Conservation (phyloP, 1,140 invertebrate species). For the Zaprionus camerounensis region DNA sequence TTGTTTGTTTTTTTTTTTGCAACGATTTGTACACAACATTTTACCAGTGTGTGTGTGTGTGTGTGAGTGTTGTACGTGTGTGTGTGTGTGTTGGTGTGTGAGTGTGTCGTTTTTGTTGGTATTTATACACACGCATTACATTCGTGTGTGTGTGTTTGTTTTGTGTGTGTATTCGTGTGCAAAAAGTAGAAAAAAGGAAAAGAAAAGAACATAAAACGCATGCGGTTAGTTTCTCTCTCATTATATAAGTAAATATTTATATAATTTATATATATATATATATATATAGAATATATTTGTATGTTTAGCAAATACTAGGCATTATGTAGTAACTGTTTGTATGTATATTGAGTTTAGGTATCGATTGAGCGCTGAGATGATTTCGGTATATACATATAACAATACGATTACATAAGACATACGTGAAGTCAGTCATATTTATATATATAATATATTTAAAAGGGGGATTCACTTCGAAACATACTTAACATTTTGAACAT, state of each 20-base stretch:
- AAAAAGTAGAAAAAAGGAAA: constrained; percentile 82
- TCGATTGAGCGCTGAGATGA: constrained; percentile 64
- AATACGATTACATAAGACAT: constrained; percentile 75
- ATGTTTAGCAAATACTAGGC: constrained; percentile 74
- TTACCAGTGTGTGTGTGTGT: constrained; percentile 56
- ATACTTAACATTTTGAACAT: constrained; percentile 78
- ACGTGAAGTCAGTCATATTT: constrained; percentile 72
- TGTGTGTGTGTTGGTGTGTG: constrained; percentile 32
- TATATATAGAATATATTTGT: constrained; percentile 52
- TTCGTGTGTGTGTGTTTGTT: constrained; percentile 47
- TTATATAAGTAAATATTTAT: constrained; percentile 79
- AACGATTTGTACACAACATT: constrained; percentile 78
- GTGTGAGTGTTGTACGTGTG: constrained; percentile 47
- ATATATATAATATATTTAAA: constrained; percentile 27
- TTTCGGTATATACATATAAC: constrained; percentile 78
- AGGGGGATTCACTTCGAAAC: constrained; percentile 70
- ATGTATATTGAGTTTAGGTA: constrained; percentile 53
- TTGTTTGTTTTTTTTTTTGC: constrained; percentile 40
- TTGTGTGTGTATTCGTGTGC: constrained; percentile 73
- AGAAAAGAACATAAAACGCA: constrained; percentile 84
- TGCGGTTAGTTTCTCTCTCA: constrained; percentile 83
- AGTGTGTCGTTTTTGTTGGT: constrained; percentile 51
- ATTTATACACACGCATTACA: constrained; percentile 3
- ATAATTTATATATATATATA: constrained; percentile 44
- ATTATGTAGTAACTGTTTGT: constrained; percentile 67